Evolutionary conservation across 1,140 invertebrate genomes (phyloP).

Genomic region (Drosophila nasuta): DNA sequence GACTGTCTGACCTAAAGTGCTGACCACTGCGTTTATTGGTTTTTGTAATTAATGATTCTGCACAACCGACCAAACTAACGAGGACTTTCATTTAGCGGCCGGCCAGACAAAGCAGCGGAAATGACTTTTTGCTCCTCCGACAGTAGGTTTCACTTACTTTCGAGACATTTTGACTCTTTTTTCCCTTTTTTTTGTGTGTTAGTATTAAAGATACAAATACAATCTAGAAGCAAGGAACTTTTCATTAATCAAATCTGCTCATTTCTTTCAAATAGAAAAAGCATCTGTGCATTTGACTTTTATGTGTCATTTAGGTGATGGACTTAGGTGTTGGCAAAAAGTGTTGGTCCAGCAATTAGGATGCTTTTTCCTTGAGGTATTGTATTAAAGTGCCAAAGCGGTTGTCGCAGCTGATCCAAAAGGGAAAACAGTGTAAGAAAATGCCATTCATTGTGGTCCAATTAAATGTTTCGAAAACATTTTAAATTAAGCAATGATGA

Average conservation of each 20-base stretch:
- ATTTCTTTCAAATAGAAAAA: neutral
- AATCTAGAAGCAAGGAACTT: conserved; percentile 5
- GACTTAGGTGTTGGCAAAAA: neutral
- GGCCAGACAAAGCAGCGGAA: conserved; percentile 41
- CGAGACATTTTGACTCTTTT: neutral
- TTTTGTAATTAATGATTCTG: conserved; percentile 72
- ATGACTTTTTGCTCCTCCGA: conserved; percentile 43
- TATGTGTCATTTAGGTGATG: conserved; percentile 48
- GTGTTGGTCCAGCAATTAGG: conserved; percentile 46
- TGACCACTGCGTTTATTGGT: conserved; percentile 68
- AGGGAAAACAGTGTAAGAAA: neutral
- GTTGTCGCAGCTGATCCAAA: conserved; percentile 1
- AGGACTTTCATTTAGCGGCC: conserved; percentile 24
- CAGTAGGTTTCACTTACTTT: conserved; percentile 1
- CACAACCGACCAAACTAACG: conserved; percentile 3
- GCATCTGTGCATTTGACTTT: conserved; percentile 48
- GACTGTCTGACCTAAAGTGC: conserved; percentile 41
- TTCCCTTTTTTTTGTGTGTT: neutral
- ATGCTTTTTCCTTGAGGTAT: neutral
- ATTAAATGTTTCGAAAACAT: conserved; percentile 11
- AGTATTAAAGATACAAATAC: conserved; percentile 17
- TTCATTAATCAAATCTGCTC: conserved; percentile 60
- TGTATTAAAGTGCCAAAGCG: conserved; percentile 2
- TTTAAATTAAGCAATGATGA: conserved; percentile 63
- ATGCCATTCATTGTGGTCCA: neutral